Percentiles rank a stretch among this genome's conserved stretches.
Conservation (phyloP, 92 coral and sea anemone genomes). For the Epizoanthus stellaris region DNA sequence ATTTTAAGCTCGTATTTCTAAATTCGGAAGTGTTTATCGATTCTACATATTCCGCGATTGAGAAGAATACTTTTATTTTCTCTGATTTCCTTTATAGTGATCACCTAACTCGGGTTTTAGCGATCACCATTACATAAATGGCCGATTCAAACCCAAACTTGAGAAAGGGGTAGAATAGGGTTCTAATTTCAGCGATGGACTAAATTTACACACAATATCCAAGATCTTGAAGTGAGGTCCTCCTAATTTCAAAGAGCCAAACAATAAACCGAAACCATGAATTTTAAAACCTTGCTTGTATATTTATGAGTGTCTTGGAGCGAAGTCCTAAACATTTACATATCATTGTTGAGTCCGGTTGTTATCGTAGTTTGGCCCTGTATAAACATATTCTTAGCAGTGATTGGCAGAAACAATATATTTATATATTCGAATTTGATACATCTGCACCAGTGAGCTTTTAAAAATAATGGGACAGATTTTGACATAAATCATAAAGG, state of each 20-base stretch:
- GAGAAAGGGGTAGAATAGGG: neutral
- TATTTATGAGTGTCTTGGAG: constrained; percentile 51
- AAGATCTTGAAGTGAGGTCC: constrained; percentile 27
- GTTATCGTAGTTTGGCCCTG: constrained; percentile 48
- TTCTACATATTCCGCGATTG: constrained; percentile 4
- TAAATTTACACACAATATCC: neutral
- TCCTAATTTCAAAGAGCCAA: constrained; percentile 49
- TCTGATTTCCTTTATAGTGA: constrained; percentile 45
- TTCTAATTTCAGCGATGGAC: neutral
- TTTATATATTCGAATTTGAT: constrained; percentile 33
- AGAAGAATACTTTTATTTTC: constrained; percentile 14
- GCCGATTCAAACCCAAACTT: neutral
- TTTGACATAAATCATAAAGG: neutral
- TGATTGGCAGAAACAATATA: constrained; percentile 32
- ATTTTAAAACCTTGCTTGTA: constrained; percentile 71
- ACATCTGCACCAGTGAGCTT: constrained; percentile 36
- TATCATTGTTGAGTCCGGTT: constrained; percentile 39
- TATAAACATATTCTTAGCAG: constrained; percentile 19
- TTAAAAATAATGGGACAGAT: constrained; percentile 21
- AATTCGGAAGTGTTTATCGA: constrained; percentile 30
- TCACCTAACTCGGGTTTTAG: neutral
- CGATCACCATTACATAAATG: constrained; percentile 8
- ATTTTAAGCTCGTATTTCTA: neutral
- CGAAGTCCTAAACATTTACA: constrained; percentile 48
- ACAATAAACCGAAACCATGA: constrained; percentile 62